Evolutionary conservation across 2,113 vertebrate genomes (phyloP).

Genomic region (Oreochromis spilurus): DNA sequence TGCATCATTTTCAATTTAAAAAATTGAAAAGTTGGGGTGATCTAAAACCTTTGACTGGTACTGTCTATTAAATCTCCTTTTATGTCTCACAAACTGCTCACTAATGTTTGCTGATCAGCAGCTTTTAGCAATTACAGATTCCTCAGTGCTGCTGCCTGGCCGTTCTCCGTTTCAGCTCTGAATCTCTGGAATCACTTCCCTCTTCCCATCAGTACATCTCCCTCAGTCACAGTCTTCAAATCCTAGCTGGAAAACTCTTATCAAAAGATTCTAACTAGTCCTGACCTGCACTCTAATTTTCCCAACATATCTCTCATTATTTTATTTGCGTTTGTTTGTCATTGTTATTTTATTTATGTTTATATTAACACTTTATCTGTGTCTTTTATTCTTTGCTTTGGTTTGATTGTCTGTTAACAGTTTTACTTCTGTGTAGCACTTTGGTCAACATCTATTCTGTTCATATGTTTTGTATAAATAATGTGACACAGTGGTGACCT

Average conservation of each 20-base stretch:
- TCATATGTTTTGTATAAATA: too few species aligned
- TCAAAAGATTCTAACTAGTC: not conserved
- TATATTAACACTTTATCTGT: not conserved
- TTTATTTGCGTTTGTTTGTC: not conserved
- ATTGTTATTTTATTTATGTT: not conserved
- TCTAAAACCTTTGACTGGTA: too few species aligned
- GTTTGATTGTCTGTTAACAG: not conserved
- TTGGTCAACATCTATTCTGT: accelerated
- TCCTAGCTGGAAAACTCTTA: not conserved
- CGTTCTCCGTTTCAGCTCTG: not conserved
- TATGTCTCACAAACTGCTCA: not conserved
- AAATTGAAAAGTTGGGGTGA: too few species aligned
- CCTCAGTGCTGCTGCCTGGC: not conserved
- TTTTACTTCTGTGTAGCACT: not conserved
- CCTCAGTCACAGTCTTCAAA: not conserved
- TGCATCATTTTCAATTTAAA: too few species aligned
- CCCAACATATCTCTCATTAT: not conserved
- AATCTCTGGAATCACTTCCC: not conserved
- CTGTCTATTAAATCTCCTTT: not conserved
- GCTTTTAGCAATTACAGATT: accelerated
- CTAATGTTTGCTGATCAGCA: not conserved
- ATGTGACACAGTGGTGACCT: too few species aligned
- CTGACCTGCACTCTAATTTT: not conserved
- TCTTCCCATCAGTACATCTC: not conserved
- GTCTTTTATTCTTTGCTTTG: not conserved